These are phyloP conservation scores for Silurus aristotelis DNA, from an alignment of 2,797 vertebrate genomes.

Conservation along the genomic window DNA sequence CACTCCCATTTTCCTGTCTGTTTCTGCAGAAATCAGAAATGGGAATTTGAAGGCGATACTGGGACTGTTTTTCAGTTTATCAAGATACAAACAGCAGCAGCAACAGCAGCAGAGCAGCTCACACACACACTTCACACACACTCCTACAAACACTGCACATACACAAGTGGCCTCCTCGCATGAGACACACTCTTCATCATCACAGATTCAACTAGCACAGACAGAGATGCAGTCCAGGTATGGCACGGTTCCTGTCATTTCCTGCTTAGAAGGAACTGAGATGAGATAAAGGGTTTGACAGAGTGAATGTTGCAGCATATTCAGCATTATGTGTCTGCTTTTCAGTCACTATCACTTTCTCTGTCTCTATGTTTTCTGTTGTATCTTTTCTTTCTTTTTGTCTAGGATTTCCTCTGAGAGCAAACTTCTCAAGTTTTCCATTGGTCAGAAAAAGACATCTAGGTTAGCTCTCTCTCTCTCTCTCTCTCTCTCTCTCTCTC, in stretches of 20 bases:
- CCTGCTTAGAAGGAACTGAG: neutral
- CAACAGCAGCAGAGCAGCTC: conserved; percentile 67
- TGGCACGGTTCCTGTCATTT: conserved; percentile 31
- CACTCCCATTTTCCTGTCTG: neutral
- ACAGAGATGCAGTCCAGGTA: conserved; percentile 99
- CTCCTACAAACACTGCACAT: conserved; percentile 58
- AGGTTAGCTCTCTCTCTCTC: conserved; percentile 83
- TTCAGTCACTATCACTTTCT: conserved; percentile 41
- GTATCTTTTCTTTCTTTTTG: conserved; percentile 66
- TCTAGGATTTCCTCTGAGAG: conserved; percentile 92
- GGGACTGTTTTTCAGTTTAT: conserved; percentile 97
- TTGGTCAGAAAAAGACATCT: conserved; percentile 97
- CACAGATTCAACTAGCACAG: conserved; percentile 83
- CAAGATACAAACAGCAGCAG: conserved; percentile 94
- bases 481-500: conserved; percentile 39
- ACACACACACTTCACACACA: conserved; percentile 65
- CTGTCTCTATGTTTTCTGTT: conserved; percentile 59
- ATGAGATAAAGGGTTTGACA: neutral
- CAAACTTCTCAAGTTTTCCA: conserved; percentile 97
- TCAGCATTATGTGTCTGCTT: neutral
- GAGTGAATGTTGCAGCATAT: neutral
- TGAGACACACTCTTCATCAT: conserved; percentile 63
- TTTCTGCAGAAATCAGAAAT: conserved; percentile 90
- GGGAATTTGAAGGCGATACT: conserved; percentile 97
- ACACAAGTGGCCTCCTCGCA: conserved; percentile 66